phyloP scores from a whole-genome alignment of 2,888 invertebrate species.

The Eulithis prunata region DNA sequence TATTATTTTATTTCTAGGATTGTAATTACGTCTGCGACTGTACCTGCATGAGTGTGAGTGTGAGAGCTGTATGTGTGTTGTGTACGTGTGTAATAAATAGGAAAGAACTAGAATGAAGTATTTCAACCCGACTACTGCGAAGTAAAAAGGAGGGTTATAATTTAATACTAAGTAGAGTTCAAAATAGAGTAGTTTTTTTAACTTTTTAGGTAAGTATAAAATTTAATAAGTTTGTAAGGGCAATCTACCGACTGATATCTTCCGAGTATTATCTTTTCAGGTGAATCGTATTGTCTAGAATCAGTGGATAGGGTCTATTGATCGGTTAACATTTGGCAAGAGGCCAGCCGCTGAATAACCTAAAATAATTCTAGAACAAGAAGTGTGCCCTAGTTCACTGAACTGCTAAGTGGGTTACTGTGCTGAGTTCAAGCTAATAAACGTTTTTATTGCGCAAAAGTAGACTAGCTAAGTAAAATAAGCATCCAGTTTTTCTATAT shows the following conservation, averaged over 20 bases:
- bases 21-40: conserved; percentile 5
- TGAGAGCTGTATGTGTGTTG: conserved; percentile 12
- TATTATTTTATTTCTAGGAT: not conserved
- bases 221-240: too few relatives aligned
- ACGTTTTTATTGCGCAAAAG: not conserved
- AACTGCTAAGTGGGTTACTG: conserved; percentile 17
- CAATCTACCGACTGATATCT: too few relatives aligned
- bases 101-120: conserved; percentile 24
- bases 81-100: conserved; percentile 28
- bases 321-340: conserved; percentile 11
- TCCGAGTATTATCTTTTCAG: not conserved
- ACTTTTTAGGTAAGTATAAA: too few relatives aligned
- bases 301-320: not conserved
- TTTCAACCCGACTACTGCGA: not conserved
- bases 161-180: too few relatives aligned
- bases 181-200: too few relatives aligned
- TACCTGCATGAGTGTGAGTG: conserved; percentile 17
- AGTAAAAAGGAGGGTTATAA: too few relatives aligned
- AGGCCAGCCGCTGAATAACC: conserved; percentile 21
- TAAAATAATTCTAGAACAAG: conserved; percentile 31
- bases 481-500: too few relatives aligned
- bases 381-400: conserved; percentile 27
- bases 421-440: conserved; percentile 1
- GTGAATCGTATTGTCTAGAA: not conserved
- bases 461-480: too few relatives aligned